Percentiles rank a stretch among this genome's conserved stretches.
Conservation (phyloP, 2,888 invertebrate species). For the Perizoma flavofasciatum region DNA sequence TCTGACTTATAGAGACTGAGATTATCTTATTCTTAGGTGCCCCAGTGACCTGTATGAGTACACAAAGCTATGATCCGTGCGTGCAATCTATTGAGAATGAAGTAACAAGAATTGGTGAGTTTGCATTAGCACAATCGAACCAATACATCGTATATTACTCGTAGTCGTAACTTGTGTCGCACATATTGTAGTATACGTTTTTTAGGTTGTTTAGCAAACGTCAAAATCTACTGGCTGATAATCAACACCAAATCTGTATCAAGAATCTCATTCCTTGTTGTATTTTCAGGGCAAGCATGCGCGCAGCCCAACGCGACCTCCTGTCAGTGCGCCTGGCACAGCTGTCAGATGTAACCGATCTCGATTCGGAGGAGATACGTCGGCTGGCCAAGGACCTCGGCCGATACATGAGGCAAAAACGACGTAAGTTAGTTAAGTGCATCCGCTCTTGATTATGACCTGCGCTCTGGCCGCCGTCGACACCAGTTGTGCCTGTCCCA, state of each 20-base stretch:
- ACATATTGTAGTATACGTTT: too few relatives aligned
- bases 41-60: constrained; percentile 48
- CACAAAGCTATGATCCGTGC: constrained; percentile 45
- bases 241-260: too few relatives aligned
- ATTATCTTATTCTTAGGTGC: constrained; percentile 57
- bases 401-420: constrained; percentile 54
- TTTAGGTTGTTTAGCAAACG: too few relatives aligned
- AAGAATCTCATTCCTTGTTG: neutral
- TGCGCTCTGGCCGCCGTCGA: neutral
- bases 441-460: neutral
- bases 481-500: too few relatives aligned
- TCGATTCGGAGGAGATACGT: constrained; percentile 56
- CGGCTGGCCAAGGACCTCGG: constrained; percentile 63
- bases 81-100: constrained; percentile 49
- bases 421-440: constrained; percentile 51
- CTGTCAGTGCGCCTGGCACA: constrained; percentile 71
- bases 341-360: constrained; percentile 55
- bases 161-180: too few relatives aligned
- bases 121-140: constrained; percentile 20
- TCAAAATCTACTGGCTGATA: too few relatives aligned
- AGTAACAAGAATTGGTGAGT: constrained; percentile 75
- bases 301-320: constrained; percentile 63
- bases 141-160: too few relatives aligned
- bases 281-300: constrained; percentile 61
- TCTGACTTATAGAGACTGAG: neutral